Conservation (phyloP, 2,888 invertebrate species). For the Melanostoma mellinum region DNA sequence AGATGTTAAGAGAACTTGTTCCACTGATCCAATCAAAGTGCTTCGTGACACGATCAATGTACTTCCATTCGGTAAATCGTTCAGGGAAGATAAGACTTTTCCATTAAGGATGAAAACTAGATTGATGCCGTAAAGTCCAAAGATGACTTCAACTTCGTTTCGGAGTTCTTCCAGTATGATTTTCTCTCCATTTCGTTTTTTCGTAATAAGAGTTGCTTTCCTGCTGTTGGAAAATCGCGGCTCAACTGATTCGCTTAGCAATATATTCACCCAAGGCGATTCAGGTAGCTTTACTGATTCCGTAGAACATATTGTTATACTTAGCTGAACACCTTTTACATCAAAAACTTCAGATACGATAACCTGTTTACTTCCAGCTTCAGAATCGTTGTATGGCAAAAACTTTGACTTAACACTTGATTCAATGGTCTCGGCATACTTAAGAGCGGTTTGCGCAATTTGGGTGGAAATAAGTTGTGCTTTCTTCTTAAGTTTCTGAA, state of each 20-base stretch:
- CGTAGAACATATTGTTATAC: constrained; percentile 86
- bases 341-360: constrained; percentile 79
- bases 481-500: constrained; percentile 98
- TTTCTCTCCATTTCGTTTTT: constrained; percentile 84
- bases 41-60: constrained; percentile 81
- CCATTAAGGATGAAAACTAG: constrained; percentile 84
- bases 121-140: constrained; percentile 86
- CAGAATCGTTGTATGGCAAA: constrained; percentile 74
- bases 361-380: constrained; percentile 74
- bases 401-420: constrained; percentile 91
- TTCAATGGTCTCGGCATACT: constrained; percentile 90
- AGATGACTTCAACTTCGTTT: constrained; percentile 85
- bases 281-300: constrained; percentile 76
- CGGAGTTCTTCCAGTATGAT: constrained; percentile 84
- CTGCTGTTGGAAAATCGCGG: constrained; percentile 76
- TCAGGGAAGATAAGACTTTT: constrained; percentile 79
- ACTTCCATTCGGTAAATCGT: constrained; percentile 81
- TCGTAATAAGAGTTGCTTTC: constrained; percentile 87
- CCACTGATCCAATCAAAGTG: not conserved
- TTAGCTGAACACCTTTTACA: constrained; percentile 88
- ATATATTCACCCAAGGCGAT: constrained; percentile 77
- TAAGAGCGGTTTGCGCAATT: constrained; percentile 86
- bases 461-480: constrained; percentile 94
- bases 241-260: constrained; percentile 74
- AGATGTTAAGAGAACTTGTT: constrained; percentile 75